Conservation (phyloP, 2,113 vertebrate species). For the Ia io region DNA sequence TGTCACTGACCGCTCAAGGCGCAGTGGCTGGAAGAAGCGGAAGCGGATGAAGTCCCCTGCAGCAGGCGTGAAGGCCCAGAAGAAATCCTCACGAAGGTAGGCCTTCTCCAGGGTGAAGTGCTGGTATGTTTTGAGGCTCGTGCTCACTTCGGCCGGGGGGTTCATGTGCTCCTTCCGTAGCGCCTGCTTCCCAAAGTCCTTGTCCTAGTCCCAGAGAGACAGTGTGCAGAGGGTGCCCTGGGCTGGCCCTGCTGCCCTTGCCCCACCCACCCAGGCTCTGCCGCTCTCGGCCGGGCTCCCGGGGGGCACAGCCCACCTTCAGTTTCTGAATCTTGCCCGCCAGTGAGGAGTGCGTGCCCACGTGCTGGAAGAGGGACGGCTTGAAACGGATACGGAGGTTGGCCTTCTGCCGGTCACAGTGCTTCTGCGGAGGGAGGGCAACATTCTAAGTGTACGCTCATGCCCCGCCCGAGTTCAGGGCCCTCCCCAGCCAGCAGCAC, state of each 20-base stretch:
- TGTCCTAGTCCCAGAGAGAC: conserved; percentile 85
- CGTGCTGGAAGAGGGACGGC: conserved; percentile 97
- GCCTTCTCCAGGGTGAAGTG: conserved; percentile 99
- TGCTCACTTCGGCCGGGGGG: conserved; percentile 96
- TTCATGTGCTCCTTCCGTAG: conserved; percentile 96
- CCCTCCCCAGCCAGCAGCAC: neutral
- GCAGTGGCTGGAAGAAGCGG: conserved; percentile 95
- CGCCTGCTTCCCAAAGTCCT: conserved; percentile 96
- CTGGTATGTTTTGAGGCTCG: conserved; percentile 99
- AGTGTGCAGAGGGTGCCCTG: neutral
- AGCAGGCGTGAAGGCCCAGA: conserved; percentile 98
- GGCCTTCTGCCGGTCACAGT: conserved; percentile 98
- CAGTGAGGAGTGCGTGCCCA: conserved; percentile 97
- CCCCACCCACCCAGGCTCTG: neutral
- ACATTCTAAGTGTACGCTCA: neutral
- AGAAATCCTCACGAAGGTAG: conserved; percentile 97
- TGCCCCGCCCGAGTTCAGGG: neutral
- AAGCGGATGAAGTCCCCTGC: conserved; percentile 97
- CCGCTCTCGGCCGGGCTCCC: neutral
- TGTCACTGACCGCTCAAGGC: conserved; percentile 90
- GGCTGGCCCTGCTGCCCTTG: rapidly evolving
- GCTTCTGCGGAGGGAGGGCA: conserved; percentile 86
- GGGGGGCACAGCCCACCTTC: conserved; percentile 85
- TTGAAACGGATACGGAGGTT: conserved; percentile 99
- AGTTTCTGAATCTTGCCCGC: conserved; percentile 99